Evolutionary conservation across 2,113 vertebrate genomes (phyloP).

Genomic region (Xenopus borealis): DNA sequence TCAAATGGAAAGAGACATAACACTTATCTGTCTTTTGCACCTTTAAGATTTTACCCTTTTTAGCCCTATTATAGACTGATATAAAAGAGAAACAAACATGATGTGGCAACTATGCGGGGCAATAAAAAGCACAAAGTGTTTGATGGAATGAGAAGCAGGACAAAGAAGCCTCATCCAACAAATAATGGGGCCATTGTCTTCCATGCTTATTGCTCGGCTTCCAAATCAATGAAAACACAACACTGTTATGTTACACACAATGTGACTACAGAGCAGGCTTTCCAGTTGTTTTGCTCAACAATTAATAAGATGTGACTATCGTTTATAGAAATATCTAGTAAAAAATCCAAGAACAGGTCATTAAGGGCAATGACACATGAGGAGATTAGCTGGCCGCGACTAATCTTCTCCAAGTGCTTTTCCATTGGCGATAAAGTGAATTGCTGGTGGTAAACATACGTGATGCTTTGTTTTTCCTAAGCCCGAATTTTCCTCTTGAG

Average conservation of each 20-base stretch:
- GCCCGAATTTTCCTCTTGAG: too few relatives aligned
- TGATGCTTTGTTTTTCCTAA: too few relatives aligned
- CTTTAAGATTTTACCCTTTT: neutral
- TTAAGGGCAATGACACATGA: too few relatives aligned
- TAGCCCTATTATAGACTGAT: neutral
- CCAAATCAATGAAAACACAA: neutral
- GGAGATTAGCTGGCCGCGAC: too few relatives aligned
- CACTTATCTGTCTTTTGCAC: too few relatives aligned
- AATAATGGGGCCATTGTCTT: conserved; percentile 4
- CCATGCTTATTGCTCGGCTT: neutral
- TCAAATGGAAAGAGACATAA: too few relatives aligned
- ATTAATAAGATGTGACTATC: too few relatives aligned
- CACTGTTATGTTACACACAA: neutral
- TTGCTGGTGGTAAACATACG: too few relatives aligned
- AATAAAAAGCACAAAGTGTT: neutral
- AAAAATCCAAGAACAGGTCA: too few relatives aligned
- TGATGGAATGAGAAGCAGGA: conserved; percentile 1
- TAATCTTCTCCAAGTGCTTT: too few relatives aligned
- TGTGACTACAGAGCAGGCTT: neutral
- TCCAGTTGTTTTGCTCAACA: neutral
- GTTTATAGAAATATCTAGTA: too few relatives aligned
- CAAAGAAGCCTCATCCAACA: conserved; percentile 11
- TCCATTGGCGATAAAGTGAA: too few relatives aligned
- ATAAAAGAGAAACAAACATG: neutral
- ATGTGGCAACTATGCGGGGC: neutral